A percentile compares a stretch with the other conserved stretches of the same genome.
phyloP scores from a whole-genome alignment of 2,888 invertebrate species.

The Sympetrum striolatum region DNA sequence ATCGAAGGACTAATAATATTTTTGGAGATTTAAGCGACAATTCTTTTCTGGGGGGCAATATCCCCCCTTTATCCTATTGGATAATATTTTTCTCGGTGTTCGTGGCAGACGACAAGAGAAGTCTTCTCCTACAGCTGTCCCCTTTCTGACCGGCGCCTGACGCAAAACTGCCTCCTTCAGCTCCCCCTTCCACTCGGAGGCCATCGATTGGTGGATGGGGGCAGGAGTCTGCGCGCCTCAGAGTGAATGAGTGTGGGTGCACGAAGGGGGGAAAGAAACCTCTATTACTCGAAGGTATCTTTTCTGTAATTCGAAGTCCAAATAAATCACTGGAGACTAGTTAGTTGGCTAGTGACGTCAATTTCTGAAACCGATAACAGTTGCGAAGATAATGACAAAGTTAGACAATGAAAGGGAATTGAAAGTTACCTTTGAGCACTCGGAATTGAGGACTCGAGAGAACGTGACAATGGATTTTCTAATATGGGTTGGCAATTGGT shows the following conservation, averaged over 20 bases:
- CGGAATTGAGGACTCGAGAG: no score
- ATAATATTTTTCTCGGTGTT: neutral
- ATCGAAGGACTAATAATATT: neutral
- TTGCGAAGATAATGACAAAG: no score
- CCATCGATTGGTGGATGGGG: constrained; percentile 10
- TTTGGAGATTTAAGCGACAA: neutral
- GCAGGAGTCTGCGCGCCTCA: neutral
- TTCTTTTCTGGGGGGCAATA: neutral
- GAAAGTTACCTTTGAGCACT: no score
- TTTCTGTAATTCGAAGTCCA: no score
- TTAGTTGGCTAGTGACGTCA: no score
- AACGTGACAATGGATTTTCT: no score
- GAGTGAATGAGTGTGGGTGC: neutral
- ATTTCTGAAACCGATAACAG: no score
- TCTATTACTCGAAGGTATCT: no score
- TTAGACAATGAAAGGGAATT: no score
- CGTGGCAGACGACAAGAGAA: neutral
- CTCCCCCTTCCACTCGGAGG: no score
- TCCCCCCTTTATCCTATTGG: neutral
- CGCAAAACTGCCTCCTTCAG: constrained; percentile 1
- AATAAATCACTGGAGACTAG: no score
- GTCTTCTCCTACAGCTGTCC: neutral
- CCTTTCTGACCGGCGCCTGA: neutral
- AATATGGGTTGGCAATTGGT: no score
- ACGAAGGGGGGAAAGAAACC: constrained; percentile 47